phyloP scores from a whole-genome alignment of 2,113 vertebrate genomes.

The Neolamprologus kungweensis region DNA sequence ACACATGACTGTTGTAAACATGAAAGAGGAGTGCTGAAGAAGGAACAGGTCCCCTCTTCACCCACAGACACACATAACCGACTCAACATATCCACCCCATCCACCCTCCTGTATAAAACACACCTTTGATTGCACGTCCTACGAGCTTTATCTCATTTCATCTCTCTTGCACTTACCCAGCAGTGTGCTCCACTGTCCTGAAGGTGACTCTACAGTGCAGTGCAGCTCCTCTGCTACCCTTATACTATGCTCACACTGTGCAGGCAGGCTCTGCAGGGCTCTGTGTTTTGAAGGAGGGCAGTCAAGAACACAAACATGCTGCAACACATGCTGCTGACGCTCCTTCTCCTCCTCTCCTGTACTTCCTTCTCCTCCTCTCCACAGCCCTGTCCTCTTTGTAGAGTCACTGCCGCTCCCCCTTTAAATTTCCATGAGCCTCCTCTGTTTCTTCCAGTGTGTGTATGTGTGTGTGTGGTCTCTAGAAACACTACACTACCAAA shows the following conservation, averaged over 20 bases:
- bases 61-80: not conserved
- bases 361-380: conserved; percentile 50
- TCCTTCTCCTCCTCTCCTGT: conserved; percentile 27
- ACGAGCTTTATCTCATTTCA: not conserved
- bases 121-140: not conserved
- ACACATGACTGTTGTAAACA: conserved; percentile 29
- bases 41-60: not conserved
- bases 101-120: not conserved
- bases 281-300: conserved; percentile 35
- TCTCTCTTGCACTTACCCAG: conserved; percentile 43
- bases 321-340: conserved; percentile 66
- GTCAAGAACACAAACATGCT: conserved; percentile 52
- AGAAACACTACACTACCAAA: conserved; percentile 29
- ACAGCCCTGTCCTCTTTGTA: conserved; percentile 18
- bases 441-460: not conserved
- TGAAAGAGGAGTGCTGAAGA: not conserved
- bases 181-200: conserved; percentile 9
- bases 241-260: not conserved
- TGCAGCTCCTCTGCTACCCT: conserved; percentile 20
- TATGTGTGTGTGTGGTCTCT: not conserved
- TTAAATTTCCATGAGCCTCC: conserved; percentile 61
- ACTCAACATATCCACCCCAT: not conserved
- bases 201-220: conserved; percentile 48
- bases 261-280: conserved; percentile 27
- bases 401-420: conserved; percentile 27